Evolutionary conservation across 2,888 invertebrate species (phyloP).

Genomic region (Strigamia crassipes): DNA sequence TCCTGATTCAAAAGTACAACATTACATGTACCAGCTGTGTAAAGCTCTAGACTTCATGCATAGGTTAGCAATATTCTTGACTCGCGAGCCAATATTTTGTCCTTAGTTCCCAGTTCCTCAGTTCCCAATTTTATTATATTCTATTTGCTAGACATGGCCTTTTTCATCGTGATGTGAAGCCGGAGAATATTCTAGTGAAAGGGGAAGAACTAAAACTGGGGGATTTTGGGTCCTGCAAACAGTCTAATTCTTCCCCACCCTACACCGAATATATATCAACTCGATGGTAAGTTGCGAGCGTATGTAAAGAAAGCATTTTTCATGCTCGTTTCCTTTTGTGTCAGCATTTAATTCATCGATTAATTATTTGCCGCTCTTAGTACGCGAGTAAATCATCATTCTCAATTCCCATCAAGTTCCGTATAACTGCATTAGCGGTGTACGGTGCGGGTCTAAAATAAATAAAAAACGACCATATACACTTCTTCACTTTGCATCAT

Average conservation of each 20-base stretch:
- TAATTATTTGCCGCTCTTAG: background rate
- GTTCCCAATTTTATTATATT: constrained; percentile 28
- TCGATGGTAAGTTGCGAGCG: constrained; percentile 65
- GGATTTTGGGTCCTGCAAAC: constrained; percentile 69
- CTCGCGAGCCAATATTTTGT: background rate
- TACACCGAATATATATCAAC: constrained; percentile 74
- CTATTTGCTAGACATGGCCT: constrained; percentile 55
- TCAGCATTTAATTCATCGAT: background rate
- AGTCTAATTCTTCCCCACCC: constrained; percentile 66
- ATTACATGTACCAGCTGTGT: constrained; percentile 67
- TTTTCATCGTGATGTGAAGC: constrained; percentile 73
- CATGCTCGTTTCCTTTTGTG: background rate
- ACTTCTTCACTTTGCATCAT: background rate
- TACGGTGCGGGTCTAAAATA: background rate
- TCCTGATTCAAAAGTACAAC: constrained; percentile 65
- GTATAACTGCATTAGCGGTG: background rate
- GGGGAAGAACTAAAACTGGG: constrained; percentile 65
- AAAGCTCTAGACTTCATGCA: constrained; percentile 69
- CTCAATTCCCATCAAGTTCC: background rate
- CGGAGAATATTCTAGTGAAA: constrained; percentile 71
- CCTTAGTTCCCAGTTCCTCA: background rate
- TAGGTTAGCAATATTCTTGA: constrained; percentile 61
- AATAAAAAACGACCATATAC: background rate
- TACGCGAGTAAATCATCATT: background rate
- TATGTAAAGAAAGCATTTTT: constrained; percentile 28